Percentiles rank a stretch among this genome's conserved stretches.
phyloP scores from a whole-genome alignment of 2,888 invertebrate genomes.

The Coleophora deauratella region DNA sequence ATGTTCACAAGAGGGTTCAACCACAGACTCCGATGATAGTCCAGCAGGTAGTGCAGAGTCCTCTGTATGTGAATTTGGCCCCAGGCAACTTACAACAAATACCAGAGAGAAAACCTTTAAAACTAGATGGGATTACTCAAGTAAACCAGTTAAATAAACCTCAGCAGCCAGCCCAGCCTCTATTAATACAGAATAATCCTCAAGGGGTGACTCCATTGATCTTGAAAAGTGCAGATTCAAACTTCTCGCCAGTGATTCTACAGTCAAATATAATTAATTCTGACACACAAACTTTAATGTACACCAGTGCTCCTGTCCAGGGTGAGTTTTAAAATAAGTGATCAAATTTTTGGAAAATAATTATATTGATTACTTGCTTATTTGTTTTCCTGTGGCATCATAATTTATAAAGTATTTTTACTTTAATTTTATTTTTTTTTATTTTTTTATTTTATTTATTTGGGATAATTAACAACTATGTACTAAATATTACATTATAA shows the following conservation, averaged over 20 bases:
- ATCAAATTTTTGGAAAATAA: too few species aligned
- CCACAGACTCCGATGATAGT: constrained; percentile 51
- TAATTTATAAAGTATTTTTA: too few species aligned
- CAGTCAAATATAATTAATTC: constrained; percentile 77
- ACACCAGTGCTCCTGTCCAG: constrained; percentile 60
- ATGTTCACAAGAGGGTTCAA: constrained; percentile 31
- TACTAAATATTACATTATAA: too few species aligned
- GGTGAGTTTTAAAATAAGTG: constrained; percentile 35
- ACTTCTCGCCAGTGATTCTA: constrained; percentile 75
- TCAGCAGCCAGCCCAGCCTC: constrained; percentile 37
- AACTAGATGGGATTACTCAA: constrained; percentile 41
- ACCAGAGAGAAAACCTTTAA: constrained; percentile 40
- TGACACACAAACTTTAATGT: constrained; percentile 64
- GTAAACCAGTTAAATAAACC: constrained; percentile 34
- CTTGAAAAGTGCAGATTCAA: constrained; percentile 57
- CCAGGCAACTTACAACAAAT: constrained; percentile 47
- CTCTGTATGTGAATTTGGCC: constrained; percentile 56
- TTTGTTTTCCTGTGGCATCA: too few species aligned
- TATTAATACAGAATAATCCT: constrained; percentile 51
- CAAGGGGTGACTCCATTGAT: constrained; percentile 56
- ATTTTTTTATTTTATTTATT: not conserved
- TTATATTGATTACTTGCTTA: too few species aligned
- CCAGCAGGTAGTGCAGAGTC: constrained; percentile 58
- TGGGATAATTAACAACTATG: too few species aligned
- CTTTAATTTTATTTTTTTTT: too few species aligned